phyloP scores from a whole-genome alignment of 2,797 vertebrate species.

The Sciaenops ocellatus region DNA sequence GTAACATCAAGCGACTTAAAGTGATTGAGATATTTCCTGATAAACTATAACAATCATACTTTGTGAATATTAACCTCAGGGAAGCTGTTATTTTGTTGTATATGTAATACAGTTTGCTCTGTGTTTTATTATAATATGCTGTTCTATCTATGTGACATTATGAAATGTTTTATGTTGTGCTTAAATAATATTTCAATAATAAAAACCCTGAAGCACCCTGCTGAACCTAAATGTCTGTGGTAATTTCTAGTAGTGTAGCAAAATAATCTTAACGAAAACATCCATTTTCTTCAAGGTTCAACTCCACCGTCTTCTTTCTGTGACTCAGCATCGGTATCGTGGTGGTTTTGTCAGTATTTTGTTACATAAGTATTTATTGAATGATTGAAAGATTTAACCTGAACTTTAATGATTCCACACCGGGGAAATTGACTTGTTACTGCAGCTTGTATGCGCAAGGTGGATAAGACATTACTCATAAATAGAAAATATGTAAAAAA shows the following conservation, averaged over 20 bases:
- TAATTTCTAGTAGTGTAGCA: neutral
- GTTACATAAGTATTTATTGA: too few species aligned
- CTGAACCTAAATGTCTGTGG: neutral
- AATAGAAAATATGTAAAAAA: too few species aligned
- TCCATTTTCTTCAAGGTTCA: neutral
- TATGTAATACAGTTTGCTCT: neutral
- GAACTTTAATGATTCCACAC: too few species aligned
- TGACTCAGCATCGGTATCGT: too few species aligned
- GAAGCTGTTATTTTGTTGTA: neutral
- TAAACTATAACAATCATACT: neutral
- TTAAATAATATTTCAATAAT: neutral
- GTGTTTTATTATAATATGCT: neutral
- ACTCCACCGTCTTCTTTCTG: neutral
- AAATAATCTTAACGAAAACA: neutral
- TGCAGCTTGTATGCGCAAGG: too few species aligned
- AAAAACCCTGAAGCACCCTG: slow-evolving; percentile 3
- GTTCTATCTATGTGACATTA: neutral
- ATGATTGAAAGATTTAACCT: too few species aligned
- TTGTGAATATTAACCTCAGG: slow-evolving; percentile 6
- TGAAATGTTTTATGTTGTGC: slow-evolving; percentile 4
- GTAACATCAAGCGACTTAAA: neutral
- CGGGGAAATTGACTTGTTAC: too few species aligned
- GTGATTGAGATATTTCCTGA: neutral
- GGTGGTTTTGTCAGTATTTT: too few species aligned
- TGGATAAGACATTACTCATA: too few species aligned